phyloP scores from a whole-genome alignment of 2,797 vertebrate genomes.

The Periophthalmus magnuspinnatus region DNA sequence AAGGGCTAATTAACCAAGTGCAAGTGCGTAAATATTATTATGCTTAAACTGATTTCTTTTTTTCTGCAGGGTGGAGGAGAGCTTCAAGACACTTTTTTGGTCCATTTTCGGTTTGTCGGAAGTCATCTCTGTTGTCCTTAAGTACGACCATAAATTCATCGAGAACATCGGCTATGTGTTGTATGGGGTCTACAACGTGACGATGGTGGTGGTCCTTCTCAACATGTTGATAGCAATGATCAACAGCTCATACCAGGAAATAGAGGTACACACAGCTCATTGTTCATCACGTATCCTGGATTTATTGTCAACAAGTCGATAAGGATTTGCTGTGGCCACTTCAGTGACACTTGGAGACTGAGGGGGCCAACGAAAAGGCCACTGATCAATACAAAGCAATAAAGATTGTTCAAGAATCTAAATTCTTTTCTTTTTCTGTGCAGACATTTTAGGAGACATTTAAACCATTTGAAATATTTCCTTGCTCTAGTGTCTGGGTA shows the following conservation, averaged over 20 bases:
- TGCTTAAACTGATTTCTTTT: constrained; percentile 16
- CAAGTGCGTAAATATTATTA: constrained; percentile 16
- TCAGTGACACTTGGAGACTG: constrained; percentile 24
- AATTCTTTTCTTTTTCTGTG: background rate
- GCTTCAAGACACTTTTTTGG: constrained; percentile 98
- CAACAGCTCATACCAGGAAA: constrained; percentile 98
- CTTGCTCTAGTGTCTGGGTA: background rate
- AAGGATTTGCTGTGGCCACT: constrained; percentile 26
- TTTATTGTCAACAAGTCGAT: constrained; percentile 35
- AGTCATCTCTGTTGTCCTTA: constrained; percentile 97
- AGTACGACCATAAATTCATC: constrained; percentile 97
- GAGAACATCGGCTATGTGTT: constrained; percentile 97
- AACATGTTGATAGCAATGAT: constrained; percentile 99
- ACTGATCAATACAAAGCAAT: constrained; percentile 25
- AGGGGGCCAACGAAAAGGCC: constrained; percentile 22
- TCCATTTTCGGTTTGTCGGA: constrained; percentile 97
- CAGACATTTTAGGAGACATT: background rate
- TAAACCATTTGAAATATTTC: background rate
- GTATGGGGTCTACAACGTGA: constrained; percentile 96
- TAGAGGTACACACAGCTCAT: constrained; percentile 82
- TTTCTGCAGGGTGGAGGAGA: constrained; percentile 93
- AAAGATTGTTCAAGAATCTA: background rate
- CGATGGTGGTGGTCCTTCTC: constrained; percentile 97
- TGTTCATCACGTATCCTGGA: background rate
- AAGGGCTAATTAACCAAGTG: constrained; percentile 2